Conservation (phyloP, 2,797 vertebrate species). For the Smutsia temminckii region DNA sequence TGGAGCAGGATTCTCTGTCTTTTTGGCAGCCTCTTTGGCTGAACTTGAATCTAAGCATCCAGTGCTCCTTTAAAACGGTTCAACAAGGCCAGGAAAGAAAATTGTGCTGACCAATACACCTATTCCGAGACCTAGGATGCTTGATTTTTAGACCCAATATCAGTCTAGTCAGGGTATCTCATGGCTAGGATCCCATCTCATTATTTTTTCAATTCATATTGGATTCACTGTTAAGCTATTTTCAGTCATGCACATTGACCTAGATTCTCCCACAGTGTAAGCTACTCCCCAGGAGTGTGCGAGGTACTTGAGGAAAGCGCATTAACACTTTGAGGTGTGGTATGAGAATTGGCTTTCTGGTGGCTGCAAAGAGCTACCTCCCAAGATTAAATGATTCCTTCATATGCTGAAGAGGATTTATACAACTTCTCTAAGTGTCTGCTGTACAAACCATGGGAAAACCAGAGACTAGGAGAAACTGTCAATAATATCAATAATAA, state of each 20-base stretch:
- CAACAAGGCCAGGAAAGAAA: constrained; percentile 27
- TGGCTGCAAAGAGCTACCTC: constrained; percentile 39
- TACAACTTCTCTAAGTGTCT: not conserved
- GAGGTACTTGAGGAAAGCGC: constrained; percentile 66
- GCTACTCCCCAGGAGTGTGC: constrained; percentile 64
- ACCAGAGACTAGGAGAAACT: not conserved
- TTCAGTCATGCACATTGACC: constrained; percentile 76
- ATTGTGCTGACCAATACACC: constrained; percentile 43
- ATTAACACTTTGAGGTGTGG: constrained; percentile 72
- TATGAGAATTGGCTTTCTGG: not conserved
- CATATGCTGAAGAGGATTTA: not conserved
- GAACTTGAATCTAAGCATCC: constrained; percentile 21
- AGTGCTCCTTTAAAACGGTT: constrained; percentile 50
- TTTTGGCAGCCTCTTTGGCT: constrained; percentile 47
- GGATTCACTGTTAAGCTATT: constrained; percentile 78
- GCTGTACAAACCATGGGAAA: not conserved
- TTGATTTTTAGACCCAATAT: constrained; percentile 64
- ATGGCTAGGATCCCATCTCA: constrained; percentile 68
- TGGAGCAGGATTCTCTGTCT: constrained; percentile 1
- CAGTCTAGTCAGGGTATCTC: constrained; percentile 66
- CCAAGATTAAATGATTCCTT: constrained; percentile 28
- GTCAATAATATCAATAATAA: constrained; percentile 27
- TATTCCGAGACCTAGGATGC: constrained; percentile 41
- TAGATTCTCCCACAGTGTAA: constrained; percentile 76
- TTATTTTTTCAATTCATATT: constrained; percentile 80